These are phyloP conservation scores for Odontomyia ornata DNA, from an alignment of 2,888 invertebrate genomes.

Conservation along the genomic window DNA sequence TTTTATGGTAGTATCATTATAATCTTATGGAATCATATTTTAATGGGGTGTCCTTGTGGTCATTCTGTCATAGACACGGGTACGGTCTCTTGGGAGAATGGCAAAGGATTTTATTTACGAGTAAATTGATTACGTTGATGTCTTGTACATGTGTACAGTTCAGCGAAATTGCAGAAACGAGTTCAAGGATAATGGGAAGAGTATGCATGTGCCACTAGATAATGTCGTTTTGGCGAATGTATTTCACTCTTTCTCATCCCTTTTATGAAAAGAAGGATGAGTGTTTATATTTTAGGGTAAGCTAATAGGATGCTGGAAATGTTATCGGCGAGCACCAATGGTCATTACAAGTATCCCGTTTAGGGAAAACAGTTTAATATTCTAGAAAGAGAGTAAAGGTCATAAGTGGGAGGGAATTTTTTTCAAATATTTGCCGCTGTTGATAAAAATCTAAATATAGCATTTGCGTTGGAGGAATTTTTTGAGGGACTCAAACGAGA, in stretches of 20 bases:
- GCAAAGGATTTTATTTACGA: background rate
- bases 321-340: background rate
- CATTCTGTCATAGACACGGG: background rate
- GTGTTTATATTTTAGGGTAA: background rate
- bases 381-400: no score
- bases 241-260: constrained; percentile 8
- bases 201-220: background rate
- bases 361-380: background rate
- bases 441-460: no score
- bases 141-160: background rate
- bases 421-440: no score
- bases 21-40: constrained; percentile 41
- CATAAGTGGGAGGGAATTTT: no score
- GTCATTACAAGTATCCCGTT: background rate
- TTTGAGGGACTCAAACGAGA: no score
- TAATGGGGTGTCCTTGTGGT: constrained; percentile 35
- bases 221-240: background rate
- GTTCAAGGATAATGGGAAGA: background rate
- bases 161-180: background rate
- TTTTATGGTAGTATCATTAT: constrained; percentile 43
- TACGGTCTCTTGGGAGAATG: constrained; percentile 6
- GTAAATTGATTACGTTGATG: constrained; percentile 44
- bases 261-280: background rate
- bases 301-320: background rate
- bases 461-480: no score